Evolutionary conservation across 1,140 invertebrate genomes (phyloP), one percentile per base, ranked within the genome.

Genomic region (Heliothis subflexa): DNA sequence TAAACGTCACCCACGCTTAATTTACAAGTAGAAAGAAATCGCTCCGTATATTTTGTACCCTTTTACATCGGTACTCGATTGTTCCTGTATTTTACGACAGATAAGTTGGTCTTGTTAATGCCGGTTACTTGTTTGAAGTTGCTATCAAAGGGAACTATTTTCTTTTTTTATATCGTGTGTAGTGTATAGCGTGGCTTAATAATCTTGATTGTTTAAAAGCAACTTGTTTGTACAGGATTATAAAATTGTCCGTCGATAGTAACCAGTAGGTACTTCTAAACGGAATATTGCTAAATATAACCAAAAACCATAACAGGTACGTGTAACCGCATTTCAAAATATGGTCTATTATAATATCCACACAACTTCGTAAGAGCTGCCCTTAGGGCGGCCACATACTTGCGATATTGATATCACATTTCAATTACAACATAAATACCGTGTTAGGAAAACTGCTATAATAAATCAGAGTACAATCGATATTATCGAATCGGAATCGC

Each of bases 1-100:
- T 75, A 64, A 75, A 52, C 73, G 25, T 75, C 73, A 75, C 57
- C 57, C 73, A 52, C 21, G 73, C 47, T 75, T 16, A 61, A 59
- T 45, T 62, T 10, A 50, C 40, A 13, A 50, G 18, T 33, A 49
- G 57, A 75, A 75, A 21, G 62, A 47, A 47, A 66, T 47, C 16
- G 16, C 61, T 47, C 16, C 25, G 25, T 45, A 64, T 45, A 57
- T 57, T 16, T 21, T 3, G 54, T 16, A 57, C 12, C 18, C 55
- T 59, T 59, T 25, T 66, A 13, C 10, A 47, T 66, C 40, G 14
- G 13, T 47, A 40, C 12, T 21, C 16, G 61, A 40, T 62, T n/a
- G 62, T 66, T 66, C 55, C 55, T 59, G 55, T 18, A 18, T 40
- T 21, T 66, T 66, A 47, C 47, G 62, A 66, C 62, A 18, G 62